These are phyloP conservation scores for Herpetotheres cachinnans DNA, from an alignment of 2,113 vertebrate genomes.

Conservation along the genomic window DNA sequence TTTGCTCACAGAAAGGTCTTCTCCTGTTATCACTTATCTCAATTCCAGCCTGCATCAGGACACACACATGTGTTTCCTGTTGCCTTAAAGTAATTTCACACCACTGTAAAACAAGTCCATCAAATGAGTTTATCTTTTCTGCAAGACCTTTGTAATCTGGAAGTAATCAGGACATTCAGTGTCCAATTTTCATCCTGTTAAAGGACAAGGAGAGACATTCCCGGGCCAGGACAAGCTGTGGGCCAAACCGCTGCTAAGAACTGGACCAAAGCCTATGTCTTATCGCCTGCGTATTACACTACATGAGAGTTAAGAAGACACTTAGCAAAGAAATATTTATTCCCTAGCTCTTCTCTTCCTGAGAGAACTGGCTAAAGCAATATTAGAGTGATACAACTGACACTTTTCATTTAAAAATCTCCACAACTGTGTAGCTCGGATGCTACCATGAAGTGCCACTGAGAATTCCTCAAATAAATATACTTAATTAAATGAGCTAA, in stretches of 20 bases:
- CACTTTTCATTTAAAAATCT: not conserved
- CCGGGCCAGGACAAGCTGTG: not conserved
- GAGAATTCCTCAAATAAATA: not conserved
- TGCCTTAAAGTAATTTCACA: not conserved
- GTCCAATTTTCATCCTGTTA: not conserved
- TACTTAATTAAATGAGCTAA: not conserved
- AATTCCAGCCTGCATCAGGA: not conserved
- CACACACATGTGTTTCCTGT: fast-evolving
- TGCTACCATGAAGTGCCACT: not conserved
- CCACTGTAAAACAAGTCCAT: not conserved
- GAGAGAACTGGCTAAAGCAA: not conserved
- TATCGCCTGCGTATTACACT: not conserved
- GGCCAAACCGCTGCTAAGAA: not conserved
- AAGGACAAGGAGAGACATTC: not conserved
- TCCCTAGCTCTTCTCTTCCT: not conserved
- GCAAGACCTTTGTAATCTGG: not conserved
- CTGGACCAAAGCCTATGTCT: too few relatives aligned
- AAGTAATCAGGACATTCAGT: fast-evolving
- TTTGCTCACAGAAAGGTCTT: not conserved
- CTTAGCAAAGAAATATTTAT: not conserved
- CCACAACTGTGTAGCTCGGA: not conserved
- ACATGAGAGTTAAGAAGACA: fast-evolving
- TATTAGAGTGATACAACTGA: not conserved
- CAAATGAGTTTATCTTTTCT: not conserved
- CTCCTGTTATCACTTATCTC: fast-evolving